Percentiles rank a stretch among this genome's conserved stretches.
Conservation (phyloP, 2,797 vertebrate genomes). For the Champsocephalus gunnari region DNA sequence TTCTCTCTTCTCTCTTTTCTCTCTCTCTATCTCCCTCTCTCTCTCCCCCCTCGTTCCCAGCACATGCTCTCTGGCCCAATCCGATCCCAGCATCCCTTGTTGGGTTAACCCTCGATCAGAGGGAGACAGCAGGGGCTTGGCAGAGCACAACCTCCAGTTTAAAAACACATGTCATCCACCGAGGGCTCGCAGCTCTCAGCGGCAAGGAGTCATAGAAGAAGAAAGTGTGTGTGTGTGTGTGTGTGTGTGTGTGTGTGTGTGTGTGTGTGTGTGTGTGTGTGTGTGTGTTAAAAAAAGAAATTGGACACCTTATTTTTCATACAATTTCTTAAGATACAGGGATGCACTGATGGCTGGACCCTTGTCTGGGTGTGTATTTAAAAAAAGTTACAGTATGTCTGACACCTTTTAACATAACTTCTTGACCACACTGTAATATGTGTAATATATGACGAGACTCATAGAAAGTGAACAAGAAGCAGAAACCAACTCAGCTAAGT, state of each 20-base stretch:
- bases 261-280: no score
- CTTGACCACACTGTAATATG: neutral
- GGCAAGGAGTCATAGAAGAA: neutral
- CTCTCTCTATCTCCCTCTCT: constrained; percentile 42
- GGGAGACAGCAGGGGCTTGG: constrained; percentile 60
- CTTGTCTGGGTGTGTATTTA: neutral
- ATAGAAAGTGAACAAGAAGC: constrained; percentile 1
- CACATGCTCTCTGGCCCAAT: constrained; percentile 63
- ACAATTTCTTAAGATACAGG: neutral
- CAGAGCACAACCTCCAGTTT: constrained; percentile 39
- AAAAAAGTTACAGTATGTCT: neutral
- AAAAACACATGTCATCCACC: constrained; percentile 43
- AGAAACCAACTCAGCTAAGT: neutral
- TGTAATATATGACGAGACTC: neutral
- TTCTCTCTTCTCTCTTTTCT: constrained; percentile 6
- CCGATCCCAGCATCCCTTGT: constrained; percentile 47
- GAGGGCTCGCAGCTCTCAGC: neutral
- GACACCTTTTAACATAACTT: neutral
- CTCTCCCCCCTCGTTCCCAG: constrained; percentile 36
- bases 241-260: neutral
- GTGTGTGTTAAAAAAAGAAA: no score
- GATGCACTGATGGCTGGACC: neutral
- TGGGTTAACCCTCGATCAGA: constrained; percentile 65
- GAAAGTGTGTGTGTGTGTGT: neutral
- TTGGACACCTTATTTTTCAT: no score